phyloP scores from a whole-genome alignment of 2,888 invertebrate species.

The Zele albiditarsus region DNA sequence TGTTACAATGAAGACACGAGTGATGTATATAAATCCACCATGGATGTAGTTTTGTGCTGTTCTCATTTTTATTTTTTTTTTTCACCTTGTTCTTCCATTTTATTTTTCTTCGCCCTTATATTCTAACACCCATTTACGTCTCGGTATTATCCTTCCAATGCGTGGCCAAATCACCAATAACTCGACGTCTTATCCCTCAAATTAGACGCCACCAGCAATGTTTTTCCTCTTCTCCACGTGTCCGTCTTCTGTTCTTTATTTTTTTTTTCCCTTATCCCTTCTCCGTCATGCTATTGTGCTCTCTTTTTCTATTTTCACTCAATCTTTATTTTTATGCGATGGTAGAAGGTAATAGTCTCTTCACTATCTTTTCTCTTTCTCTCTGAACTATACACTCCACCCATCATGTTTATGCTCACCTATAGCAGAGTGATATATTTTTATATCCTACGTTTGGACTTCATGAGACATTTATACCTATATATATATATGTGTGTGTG shows the following conservation, averaged over 20 bases:
- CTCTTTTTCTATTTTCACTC: conserved; percentile 45
- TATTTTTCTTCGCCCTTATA: conserved; percentile 42
- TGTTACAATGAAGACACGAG: conserved; percentile 14
- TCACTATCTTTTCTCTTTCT: conserved; percentile 41
- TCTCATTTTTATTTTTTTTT: neutral
- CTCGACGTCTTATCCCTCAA: conserved; percentile 62
- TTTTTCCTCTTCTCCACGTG: conserved; percentile 11
- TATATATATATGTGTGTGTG: neutral
- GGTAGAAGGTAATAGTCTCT: conserved; percentile 58
- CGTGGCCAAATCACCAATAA: conserved; percentile 61
- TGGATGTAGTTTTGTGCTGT: conserved; percentile 23
- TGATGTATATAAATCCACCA: conserved; percentile 25
- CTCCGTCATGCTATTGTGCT: conserved; percentile 3
- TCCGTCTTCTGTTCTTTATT: conserved; percentile 20
- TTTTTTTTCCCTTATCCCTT: conserved; percentile 21
- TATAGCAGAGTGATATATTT: conserved; percentile 37
- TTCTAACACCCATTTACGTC: conserved; percentile 57
- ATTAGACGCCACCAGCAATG: conserved; percentile 57
- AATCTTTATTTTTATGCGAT: conserved; percentile 60
- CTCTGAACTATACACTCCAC: conserved; percentile 40
- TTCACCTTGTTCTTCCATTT: neutral
- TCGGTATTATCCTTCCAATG: conserved; percentile 47
- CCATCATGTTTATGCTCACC: conserved; percentile 32
- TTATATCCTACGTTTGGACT: conserved; percentile 43
- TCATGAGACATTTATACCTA: conserved; percentile 24